Evolutionary conservation across 2,888 invertebrate genomes (phyloP).

Genomic region (Allophyes oxyacanthae): DNA sequence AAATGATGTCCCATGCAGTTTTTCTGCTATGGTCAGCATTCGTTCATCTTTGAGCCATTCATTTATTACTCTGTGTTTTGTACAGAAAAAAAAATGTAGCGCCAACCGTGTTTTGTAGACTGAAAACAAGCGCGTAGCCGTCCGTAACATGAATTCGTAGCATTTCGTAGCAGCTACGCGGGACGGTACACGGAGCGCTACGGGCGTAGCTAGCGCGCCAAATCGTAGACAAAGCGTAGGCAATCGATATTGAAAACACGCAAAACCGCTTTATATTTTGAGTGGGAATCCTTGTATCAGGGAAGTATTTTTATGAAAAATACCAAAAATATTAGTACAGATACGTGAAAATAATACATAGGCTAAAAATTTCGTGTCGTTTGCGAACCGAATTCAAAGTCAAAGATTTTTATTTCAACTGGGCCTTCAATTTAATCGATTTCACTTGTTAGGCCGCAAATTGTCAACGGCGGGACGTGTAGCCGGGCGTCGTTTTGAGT

Average conservation of each 20-base stretch:
- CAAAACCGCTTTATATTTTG: conserved; percentile 15
- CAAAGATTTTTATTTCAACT: too few species aligned
- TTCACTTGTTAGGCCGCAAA: conserved; percentile 7
- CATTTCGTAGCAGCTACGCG: neutral
- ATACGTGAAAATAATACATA: conserved; percentile 2
- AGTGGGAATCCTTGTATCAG: conserved; percentile 28
- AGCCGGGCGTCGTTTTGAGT: too few species aligned
- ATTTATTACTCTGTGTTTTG: neutral
- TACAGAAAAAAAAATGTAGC: neutral
- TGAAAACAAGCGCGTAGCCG: neutral
- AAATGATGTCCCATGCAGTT: too few species aligned
- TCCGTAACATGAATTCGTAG: conserved; percentile 4
- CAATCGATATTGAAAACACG: conserved; percentile 1
- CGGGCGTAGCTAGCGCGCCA: neutral
- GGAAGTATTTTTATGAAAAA: conserved; percentile 7
- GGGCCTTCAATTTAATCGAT: too few species aligned
- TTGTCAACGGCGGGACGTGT: too few species aligned
- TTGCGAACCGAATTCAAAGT: neutral
- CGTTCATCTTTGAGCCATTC: too few species aligned
- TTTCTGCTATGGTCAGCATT: too few species aligned
- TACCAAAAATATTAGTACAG: conserved; percentile 2
- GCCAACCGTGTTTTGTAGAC: neutral
- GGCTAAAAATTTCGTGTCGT: neutral
- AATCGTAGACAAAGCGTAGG: conserved; percentile 10
- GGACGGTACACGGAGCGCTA: neutral